These are phyloP conservation scores for Drosophila tanythrix DNA, from an alignment of 2,888 invertebrate genomes.

Conservation along the genomic window DNA sequence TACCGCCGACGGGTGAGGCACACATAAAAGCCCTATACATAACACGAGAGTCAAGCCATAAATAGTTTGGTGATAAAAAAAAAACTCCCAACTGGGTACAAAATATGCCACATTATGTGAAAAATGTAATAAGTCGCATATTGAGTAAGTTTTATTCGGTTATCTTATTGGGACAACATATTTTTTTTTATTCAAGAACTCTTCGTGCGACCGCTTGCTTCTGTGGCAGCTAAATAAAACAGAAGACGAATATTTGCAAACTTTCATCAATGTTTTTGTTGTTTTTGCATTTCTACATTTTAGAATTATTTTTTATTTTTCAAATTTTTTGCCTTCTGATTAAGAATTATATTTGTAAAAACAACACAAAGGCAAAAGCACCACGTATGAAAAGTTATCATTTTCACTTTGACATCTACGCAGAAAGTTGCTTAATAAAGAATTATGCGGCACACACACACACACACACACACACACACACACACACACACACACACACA, in stretches of 20 bases:
- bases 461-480: conserved; percentile 8
- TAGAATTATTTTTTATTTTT: neutral
- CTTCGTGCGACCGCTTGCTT: no score
- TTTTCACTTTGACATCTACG: conserved; percentile 23
- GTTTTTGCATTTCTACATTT: neutral
- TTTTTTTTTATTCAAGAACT: neutral
- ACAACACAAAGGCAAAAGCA: neutral
- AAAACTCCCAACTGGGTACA: neutral
- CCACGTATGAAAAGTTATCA: conserved; percentile 5
- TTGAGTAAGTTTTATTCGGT: neutral
- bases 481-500: conserved; percentile 6
- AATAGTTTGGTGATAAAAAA: neutral
- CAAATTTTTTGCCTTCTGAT: neutral
- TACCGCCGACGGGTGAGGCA: no score
- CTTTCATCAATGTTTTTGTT: no score
- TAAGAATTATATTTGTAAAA: neutral
- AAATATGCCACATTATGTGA: neutral
- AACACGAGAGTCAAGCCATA: neutral
- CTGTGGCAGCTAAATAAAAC: no score
- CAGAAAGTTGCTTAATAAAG: conserved; percentile 22
- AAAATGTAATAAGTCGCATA: neutral
- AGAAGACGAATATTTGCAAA: no score
- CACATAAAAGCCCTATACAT: neutral
- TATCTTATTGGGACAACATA: neutral
- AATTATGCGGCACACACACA: conserved; percentile 29